phyloP scores from a whole-genome alignment of 2,888 invertebrate species.

The Amitus sp. region DNA sequence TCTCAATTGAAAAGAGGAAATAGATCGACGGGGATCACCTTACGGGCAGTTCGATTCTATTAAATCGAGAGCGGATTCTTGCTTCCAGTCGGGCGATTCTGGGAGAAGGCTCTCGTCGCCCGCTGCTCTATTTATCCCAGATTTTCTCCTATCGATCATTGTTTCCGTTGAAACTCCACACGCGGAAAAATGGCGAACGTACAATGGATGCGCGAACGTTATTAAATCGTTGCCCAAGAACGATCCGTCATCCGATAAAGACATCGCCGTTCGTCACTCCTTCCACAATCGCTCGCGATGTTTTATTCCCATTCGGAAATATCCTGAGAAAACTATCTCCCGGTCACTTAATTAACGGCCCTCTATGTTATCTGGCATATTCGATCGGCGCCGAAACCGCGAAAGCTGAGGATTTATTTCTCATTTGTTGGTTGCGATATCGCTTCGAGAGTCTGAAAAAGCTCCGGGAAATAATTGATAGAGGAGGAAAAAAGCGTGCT shows the following conservation, averaged over 20 bases:
- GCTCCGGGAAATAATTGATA: too few relatives aligned
- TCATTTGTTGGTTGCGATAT: neutral
- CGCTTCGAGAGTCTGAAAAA: too few relatives aligned
- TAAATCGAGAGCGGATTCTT: slow-evolving; percentile 58
- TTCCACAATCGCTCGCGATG: slow-evolving; percentile 35
- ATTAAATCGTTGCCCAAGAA: slow-evolving; percentile 36
- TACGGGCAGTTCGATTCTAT: slow-evolving; percentile 63
- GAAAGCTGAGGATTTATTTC: slow-evolving; percentile 1
- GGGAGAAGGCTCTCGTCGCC: slow-evolving; percentile 13
- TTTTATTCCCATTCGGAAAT: slow-evolving; percentile 27
- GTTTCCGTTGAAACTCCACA: neutral
- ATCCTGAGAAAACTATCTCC: slow-evolving; percentile 2
- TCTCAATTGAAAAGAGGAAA: slow-evolving; percentile 61
- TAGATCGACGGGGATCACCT: slow-evolving; percentile 62
- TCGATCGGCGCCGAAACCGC: neutral
- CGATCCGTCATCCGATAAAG: slow-evolving; percentile 34
- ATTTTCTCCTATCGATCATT: neutral
- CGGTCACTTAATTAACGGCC: slow-evolving; percentile 2
- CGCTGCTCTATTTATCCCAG: slow-evolving; percentile 4
- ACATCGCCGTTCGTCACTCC: slow-evolving; percentile 32
- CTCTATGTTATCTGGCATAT: neutral
- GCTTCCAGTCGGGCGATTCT: slow-evolving; percentile 22
- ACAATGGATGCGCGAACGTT: slow-evolving; percentile 23
- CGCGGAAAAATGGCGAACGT: neutral
- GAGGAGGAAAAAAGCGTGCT: slow-evolving; percentile 6